Conservation (phyloP, 2,797 vertebrate genomes). For the Hydrolagus colliei region DNA sequence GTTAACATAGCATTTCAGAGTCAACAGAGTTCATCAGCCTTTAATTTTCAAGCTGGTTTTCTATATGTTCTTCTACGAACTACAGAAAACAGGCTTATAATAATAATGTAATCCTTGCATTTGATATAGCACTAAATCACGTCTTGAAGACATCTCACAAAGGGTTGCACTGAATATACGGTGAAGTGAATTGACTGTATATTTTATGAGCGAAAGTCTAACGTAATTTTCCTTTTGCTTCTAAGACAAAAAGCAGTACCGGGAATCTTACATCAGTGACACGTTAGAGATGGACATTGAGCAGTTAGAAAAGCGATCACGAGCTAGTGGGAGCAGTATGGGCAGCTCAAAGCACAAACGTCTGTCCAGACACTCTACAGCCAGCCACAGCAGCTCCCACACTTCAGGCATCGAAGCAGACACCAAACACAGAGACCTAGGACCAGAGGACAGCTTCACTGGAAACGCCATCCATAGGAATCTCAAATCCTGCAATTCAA, state of each 20-base stretch:
- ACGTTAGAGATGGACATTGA: slow-evolving; percentile 94
- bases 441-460: slow-evolving; percentile 61
- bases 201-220: too few species aligned
- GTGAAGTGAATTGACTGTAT: too few species aligned
- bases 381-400: slow-evolving; percentile 91
- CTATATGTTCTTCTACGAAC: too few species aligned
- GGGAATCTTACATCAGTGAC: slow-evolving; percentile 96
- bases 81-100: too few species aligned
- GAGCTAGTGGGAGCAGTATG: slow-evolving; percentile 87
- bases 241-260: slow-evolving; percentile 94
- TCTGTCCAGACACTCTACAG: slow-evolving; percentile 79
- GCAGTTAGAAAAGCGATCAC: slow-evolving; percentile 81
- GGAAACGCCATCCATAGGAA: slow-evolving; percentile 63
- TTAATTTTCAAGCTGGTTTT: too few species aligned
- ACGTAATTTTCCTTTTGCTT: background rate
- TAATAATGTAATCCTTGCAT: too few species aligned
- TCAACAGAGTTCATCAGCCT: too few species aligned
- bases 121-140: too few species aligned
- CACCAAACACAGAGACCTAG: slow-evolving; percentile 55
- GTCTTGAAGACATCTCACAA: too few species aligned
- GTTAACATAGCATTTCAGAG: too few species aligned
- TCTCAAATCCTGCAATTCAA: slow-evolving; percentile 83
- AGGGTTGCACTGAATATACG: too few species aligned
- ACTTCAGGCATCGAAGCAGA: slow-evolving; percentile 90
- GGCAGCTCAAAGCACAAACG: slow-evolving; percentile 79